These are phyloP conservation scores for Micoletzkya japonica DNA, from an alignment of 2,888 invertebrate genomes.

Conservation along the genomic window DNA sequence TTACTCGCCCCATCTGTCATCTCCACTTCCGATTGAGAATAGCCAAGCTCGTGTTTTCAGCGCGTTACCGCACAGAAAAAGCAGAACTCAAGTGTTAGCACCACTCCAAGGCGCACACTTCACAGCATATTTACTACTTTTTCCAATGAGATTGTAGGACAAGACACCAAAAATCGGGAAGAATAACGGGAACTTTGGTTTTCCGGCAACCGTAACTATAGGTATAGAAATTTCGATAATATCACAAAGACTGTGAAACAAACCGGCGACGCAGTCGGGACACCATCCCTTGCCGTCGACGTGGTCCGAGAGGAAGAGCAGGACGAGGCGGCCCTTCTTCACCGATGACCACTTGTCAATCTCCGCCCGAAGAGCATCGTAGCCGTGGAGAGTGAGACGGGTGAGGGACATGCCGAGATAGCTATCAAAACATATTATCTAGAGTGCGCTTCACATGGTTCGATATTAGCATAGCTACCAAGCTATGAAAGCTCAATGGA, in stretches of 20 bases:
- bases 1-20: too few relatives aligned
- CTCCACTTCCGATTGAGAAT: too few relatives aligned
- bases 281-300: constrained; percentile 28
- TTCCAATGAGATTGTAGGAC: too few relatives aligned
- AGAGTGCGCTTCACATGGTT: too few relatives aligned
- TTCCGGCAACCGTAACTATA: not conserved
- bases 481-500: too few relatives aligned
- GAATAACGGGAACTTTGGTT: not conserved
- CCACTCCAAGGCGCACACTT: too few relatives aligned
- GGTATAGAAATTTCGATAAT: not conserved
- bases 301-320: constrained; percentile 27
- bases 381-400: constrained; percentile 10
- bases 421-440: too few relatives aligned
- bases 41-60: not conserved
- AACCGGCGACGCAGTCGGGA: constrained; percentile 23
- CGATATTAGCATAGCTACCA: too few relatives aligned
- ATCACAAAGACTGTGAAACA: too few relatives aligned
- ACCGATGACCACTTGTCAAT: constrained; percentile 5
- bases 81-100: too few relatives aligned
- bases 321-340: constrained; percentile 19
- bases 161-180: not conserved
- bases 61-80: not conserved
- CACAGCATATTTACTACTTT: too few relatives aligned
- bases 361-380: constrained; percentile 18
- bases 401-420: not conserved